Percentiles rank a stretch among this genome's conserved stretches.
Evolutionary conservation across 2,888 invertebrate species (phyloP).

Genomic region (Drosophila cracens): DNA sequence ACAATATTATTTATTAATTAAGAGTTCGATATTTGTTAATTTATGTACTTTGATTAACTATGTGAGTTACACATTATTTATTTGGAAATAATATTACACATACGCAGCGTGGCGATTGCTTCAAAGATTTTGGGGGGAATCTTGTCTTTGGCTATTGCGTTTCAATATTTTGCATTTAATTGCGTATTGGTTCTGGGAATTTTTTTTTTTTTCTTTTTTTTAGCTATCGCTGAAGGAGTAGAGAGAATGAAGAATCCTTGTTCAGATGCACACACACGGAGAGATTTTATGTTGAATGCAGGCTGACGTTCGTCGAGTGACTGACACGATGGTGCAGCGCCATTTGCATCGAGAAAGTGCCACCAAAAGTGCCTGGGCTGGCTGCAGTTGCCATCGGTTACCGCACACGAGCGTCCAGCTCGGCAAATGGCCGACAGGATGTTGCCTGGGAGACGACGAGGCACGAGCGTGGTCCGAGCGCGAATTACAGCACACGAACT

Average conservation of each 20-base stretch:
- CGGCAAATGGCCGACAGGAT: conserved; percentile 49
- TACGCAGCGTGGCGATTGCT: conserved; percentile 38
- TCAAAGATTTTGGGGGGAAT: neutral
- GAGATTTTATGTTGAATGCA: conserved; percentile 71
- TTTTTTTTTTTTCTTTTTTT: neutral
- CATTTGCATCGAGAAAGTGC: conserved; percentile 59
- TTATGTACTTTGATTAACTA: neutral
- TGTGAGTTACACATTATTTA: neutral
- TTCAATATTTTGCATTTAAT: conserved; percentile 32
- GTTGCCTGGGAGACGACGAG: conserved; percentile 23
- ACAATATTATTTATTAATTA: neutral
- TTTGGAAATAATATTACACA: conserved; percentile 12
- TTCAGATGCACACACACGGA: conserved; percentile 11
- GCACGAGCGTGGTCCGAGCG: neutral
- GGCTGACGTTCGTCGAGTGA: conserved; percentile 73
- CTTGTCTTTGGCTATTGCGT: conserved; percentile 7
- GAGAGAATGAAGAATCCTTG: conserved; percentile 12
- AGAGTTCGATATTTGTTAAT: conserved; percentile 6
- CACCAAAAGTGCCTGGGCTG: conserved; percentile 26
- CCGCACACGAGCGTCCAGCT: conserved; percentile 21
- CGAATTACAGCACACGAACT: conserved; percentile 19
- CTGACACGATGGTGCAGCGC: conserved; percentile 64
- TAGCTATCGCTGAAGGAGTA: conserved; percentile 14
- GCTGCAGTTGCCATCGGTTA: conserved; percentile 39
- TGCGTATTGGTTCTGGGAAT: conserved; percentile 24